Base-by-base conservation (phyloP, 1,140 invertebrate genomes). In the Drosophila prosaltans region DNA sequence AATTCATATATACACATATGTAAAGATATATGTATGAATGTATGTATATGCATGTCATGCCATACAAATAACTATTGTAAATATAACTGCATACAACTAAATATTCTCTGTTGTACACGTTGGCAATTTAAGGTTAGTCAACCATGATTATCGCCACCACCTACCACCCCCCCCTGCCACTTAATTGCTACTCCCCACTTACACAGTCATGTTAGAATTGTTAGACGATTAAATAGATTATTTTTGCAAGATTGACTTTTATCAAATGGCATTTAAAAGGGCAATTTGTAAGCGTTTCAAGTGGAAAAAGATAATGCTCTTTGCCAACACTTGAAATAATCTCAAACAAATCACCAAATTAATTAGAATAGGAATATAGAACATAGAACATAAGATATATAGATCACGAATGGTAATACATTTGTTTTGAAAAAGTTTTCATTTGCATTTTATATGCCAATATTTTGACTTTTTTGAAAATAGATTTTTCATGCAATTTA, bases 11-110 rank as follows among this genome's bases (percentile, higher is more conserved):
- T 30, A 30, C 4, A 36, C 6, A 36, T 36, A 6, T 36, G 55
- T 72, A 41, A 43, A 16, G 16, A 57, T 65, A 68, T 75, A 75
- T 59, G 65, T 36, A 54, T 59, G 10, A 36, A 65, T 69, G 62
- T 72, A 74, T 73, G 32, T 1, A 60, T 74, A 68, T 74, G 58
- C 62, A 60, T 58, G 57, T 21, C 57, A 39, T 59, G 57, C 21
- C 16, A 32, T 16, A 39, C 57, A 59, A 59, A 59, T 39, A 59
- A 24, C 45, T 51, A 26, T 51, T 51, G 45, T 51, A 24, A 51
- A 51, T 51, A 51, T 51, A 51, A 51, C 21, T 51, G 45, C 45
- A 51, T 51, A 24, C 21, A 21, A n/a, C 26, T 51, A 48, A 2
- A 30, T 30, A 48, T 48, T 24, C 1, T 48, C 45, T 48, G 45